Base-by-base conservation (phyloP, 2,113 vertebrate species). In the Epinephelus fuscoguttatus region DNA sequence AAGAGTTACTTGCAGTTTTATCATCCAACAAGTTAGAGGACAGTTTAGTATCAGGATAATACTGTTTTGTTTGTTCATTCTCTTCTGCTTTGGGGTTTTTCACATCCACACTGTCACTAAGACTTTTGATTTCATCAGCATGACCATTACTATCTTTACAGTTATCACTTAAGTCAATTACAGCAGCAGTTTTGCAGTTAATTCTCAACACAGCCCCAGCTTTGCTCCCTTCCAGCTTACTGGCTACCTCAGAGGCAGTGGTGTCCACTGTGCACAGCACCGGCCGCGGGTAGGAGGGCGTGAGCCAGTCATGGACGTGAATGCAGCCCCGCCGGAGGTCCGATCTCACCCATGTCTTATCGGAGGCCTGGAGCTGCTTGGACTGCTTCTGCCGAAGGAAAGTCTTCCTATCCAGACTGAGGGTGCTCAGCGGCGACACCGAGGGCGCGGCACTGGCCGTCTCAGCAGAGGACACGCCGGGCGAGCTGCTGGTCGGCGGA, bases 201-300 rank as follows among this genome's bases (percentile, higher is more conserved):
- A 97, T 91, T 89, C 93, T 94, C 71, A 96, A 55, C 64, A 95
- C 94, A 4, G 94, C 92, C 3, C 95, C 94, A 4, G 95, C 93
- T 84, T 94, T 95, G 87, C 93, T 93, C 14, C 93, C 95, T 14
- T 95, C 92, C 61, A 98, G 93, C n/a, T 94, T 95, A 6, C 87
- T 42, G 40, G 95, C 96, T 45, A 98, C 94, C 89, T 98, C 95
- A 0, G 85, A 87, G 0, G 97, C 97, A 1, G 95, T 95, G 80
- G 96, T 97, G 87, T 97, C 97, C 94, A 96, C 82, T 0, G 96
- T 97, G 94, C 97, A 98, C 19, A 97, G 95, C 89, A 98, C 96
- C 2, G 97, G 96, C 50, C 96, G 95, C 77, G 96, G 96, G 85
- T 94, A 94, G 70, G 92, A 94, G 79, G 95, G 94, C 84, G 93